Percentiles rank a stretch among this genome's conserved stretches.
These are phyloP conservation scores for Ophiodon elongatus DNA, from an alignment of 2,113 vertebrate genomes.

Conservation along the genomic window DNA sequence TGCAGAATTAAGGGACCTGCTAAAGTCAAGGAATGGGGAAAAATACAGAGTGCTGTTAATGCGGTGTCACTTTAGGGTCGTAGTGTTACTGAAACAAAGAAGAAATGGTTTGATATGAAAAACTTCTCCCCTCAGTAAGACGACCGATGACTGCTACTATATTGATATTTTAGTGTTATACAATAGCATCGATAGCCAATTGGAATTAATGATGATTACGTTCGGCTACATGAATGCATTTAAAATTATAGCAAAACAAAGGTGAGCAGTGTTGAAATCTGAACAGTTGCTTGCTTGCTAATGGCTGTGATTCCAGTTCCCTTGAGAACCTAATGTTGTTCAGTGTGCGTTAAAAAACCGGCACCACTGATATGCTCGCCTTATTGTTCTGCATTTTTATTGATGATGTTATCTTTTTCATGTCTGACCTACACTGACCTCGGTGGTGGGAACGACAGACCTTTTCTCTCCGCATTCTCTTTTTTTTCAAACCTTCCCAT, in stretches of 20 bases:
- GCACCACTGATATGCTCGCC: not conserved
- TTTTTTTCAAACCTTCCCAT: conserved; percentile 26
- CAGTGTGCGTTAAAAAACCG: no score
- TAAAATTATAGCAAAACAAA: not conserved
- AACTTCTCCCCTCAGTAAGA: no score
- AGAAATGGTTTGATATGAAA: not conserved
- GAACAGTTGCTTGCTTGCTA: conserved; percentile 53
- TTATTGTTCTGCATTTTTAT: conserved; percentile 16
- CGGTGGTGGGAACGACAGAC: not conserved
- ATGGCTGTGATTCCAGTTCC: conserved; percentile 41
- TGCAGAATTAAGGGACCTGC: no score
- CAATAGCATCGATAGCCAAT: not conserved
- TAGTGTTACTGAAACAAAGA: not conserved
- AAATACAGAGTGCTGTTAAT: not conserved
- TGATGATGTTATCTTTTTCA: conserved; percentile 42
- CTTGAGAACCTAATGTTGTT: conserved; percentile 35
- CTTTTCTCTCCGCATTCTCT: not conserved
- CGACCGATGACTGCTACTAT: not conserved
- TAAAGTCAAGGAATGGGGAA: not conserved
- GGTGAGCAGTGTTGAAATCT: conserved; percentile 43
- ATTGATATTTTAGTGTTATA: not conserved
- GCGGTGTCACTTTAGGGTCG: not conserved
- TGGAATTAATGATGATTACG: not conserved
- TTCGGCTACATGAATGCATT: no score
- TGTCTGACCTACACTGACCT: conserved; percentile 32